Base-by-base conservation (phyloP, 2,888 invertebrate species). In the Agrotis clavis region DNA sequence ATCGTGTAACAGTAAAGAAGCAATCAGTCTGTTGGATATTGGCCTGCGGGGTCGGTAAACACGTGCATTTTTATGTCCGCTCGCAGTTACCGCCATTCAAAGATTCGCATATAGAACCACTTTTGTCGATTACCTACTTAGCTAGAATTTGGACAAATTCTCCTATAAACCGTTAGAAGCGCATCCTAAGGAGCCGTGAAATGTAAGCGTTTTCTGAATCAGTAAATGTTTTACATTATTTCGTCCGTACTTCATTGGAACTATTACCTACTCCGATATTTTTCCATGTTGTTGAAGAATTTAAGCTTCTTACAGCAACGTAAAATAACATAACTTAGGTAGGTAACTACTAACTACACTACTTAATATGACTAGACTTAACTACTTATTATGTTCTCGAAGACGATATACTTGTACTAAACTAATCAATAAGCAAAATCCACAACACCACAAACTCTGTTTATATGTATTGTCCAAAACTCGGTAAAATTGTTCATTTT, bases 1-100 rank as follows among this genome's bases (percentile, higher is more conserved):
- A 96, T 96, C 93, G 96, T 96, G 96, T 96, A 96, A 96, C 95
- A 95, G 95, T 96, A 96, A 96, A 96, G 95, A 95, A 96, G 96
- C 96, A 96, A 96, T 96, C 96, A 95, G 95, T 94, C 93, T 91
- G 93, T 90, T 88, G 93, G 93, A 95, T 95, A 96, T 96, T 96
- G 95, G 96, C 92, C 93, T 91, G 93, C 89, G 92, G 90, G 92
- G 92, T 94, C 89, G 92, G 95, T 96, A 96, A 96, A 95, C 96
- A 96, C 94, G 95, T 95, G 94, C 93, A 93, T 93, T 94, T 95
- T 96, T 95, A 95, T 95, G 92, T 91, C 79, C 86, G 83, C 86
- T 87, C 88, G 89, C 90, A 91, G 93, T 94, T 92, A 92, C 89
- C 90, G 88, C 90, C 89, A 91, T 91, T 91, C 91, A 90, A 89